phyloP scores from a whole-genome alignment of 2,888 invertebrate species.

The Heliconius ismenius region DNA sequence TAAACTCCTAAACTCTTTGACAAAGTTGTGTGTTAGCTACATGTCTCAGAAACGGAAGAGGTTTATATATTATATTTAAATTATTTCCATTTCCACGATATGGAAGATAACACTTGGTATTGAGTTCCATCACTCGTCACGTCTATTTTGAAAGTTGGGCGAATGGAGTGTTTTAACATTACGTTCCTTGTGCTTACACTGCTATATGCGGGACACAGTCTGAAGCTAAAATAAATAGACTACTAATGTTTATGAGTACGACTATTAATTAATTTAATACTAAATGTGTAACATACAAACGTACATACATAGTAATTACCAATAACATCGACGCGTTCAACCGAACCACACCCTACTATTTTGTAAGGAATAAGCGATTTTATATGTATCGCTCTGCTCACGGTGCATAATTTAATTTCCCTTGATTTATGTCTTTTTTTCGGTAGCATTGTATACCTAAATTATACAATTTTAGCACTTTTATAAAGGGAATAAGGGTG shows the following conservation, averaged over 20 bases:
- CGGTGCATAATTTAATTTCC: conserved; percentile 61
- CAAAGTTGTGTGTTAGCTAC: too few relatives aligned
- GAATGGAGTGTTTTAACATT: too few relatives aligned
- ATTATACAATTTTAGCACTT: conserved; percentile 11
- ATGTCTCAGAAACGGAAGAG: too few relatives aligned
- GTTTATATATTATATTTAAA: too few relatives aligned
- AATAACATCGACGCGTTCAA: not conserved
- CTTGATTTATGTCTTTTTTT: conserved; percentile 57
- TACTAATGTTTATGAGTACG: too few relatives aligned
- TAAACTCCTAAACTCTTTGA: too few relatives aligned
- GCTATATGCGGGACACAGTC: not conserved
- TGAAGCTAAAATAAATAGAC: not conserved
- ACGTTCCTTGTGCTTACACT: not conserved
- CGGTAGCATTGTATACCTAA: conserved; percentile 12
- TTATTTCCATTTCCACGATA: too few relatives aligned
- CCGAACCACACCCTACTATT: conserved; percentile 23
- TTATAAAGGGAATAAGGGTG: not conserved
- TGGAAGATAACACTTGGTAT: too few relatives aligned
- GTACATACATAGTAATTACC: not conserved
- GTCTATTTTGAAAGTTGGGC: too few relatives aligned
- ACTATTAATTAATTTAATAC: not conserved
- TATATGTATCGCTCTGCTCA: conserved; percentile 40
- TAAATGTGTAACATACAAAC: not conserved
- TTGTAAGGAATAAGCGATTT: conserved; percentile 26
- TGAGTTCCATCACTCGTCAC: too few relatives aligned